Percentiles rank a stretch among this genome's conserved stretches.
Conservation (phyloP, 2,113 vertebrate species). For the Aptenodytes patagonicus region DNA sequence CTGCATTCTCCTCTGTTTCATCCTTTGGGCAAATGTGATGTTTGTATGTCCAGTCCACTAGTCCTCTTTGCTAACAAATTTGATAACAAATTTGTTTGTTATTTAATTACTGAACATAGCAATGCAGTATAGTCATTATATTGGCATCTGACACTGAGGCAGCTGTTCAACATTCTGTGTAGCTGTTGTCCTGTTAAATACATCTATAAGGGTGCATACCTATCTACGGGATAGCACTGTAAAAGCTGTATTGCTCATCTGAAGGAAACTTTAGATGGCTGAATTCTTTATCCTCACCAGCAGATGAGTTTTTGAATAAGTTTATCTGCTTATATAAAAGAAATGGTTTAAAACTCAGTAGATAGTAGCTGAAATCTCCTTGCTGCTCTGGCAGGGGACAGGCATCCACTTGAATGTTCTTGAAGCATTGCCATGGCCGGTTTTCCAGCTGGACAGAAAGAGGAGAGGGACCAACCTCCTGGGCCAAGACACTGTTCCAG, state of each 20-base stretch:
- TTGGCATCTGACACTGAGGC: background rate
- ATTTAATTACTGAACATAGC: background rate
- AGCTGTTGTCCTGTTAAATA: background rate
- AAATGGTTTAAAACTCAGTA: background rate
- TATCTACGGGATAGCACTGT: background rate
- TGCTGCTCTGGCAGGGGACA: background rate
- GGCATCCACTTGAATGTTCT: background rate
- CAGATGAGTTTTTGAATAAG: background rate
- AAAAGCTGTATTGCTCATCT: background rate
- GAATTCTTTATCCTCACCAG: background rate
- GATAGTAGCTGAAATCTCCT: background rate
- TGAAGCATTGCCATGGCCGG: background rate
- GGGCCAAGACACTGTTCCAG: background rate
- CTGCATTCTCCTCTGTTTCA: background rate
- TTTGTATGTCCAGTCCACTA: background rate
- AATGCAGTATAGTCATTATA: background rate
- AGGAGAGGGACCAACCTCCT: background rate
- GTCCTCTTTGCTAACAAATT: background rate
- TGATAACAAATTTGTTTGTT: background rate
- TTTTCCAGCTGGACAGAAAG: background rate
- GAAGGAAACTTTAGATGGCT: background rate
- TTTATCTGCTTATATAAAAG: background rate
- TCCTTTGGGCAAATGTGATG: background rate
- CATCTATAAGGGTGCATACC: background rate
- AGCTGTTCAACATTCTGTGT: background rate